These are phyloP conservation scores for Ceyx cyanopectus DNA, from an alignment of 2,113 vertebrate genomes.

Conservation along the genomic window DNA sequence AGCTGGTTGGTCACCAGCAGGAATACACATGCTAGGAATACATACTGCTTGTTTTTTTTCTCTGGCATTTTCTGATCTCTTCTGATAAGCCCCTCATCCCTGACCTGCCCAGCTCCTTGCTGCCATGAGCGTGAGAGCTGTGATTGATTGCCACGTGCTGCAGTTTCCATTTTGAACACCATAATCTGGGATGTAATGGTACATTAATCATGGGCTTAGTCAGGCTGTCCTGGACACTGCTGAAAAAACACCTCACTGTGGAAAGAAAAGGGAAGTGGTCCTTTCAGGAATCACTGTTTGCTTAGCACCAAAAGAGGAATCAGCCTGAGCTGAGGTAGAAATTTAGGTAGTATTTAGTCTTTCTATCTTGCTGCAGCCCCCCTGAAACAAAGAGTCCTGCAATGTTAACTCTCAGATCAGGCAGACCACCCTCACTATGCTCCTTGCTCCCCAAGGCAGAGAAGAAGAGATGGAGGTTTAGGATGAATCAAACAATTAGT, in stretches of 20 bases:
- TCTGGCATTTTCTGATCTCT: background rate
- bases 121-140: background rate
- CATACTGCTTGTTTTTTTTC: background rate
- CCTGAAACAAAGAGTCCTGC: background rate
- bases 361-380: background rate
- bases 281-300: background rate
- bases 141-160: background rate
- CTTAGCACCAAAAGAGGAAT: background rate
- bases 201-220: background rate
- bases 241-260: background rate
- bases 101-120: background rate
- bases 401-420: background rate
- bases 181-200: conserved; percentile 11
- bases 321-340: background rate
- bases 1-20: background rate
- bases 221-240: background rate
- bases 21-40: background rate
- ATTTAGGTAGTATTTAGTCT: background rate
- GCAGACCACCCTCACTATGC: background rate
- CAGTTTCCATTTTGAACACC: conserved; percentile 8
- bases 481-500: background rate
- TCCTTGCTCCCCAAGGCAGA: background rate
- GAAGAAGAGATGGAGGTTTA: background rate
- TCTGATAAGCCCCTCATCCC: background rate
- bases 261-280: background rate